A percentile compares a stretch with the other conserved stretches of the same genome.
phyloP scores from a whole-genome alignment of 2,113 vertebrate species.

The Cricetomys ansorgei region DNA sequence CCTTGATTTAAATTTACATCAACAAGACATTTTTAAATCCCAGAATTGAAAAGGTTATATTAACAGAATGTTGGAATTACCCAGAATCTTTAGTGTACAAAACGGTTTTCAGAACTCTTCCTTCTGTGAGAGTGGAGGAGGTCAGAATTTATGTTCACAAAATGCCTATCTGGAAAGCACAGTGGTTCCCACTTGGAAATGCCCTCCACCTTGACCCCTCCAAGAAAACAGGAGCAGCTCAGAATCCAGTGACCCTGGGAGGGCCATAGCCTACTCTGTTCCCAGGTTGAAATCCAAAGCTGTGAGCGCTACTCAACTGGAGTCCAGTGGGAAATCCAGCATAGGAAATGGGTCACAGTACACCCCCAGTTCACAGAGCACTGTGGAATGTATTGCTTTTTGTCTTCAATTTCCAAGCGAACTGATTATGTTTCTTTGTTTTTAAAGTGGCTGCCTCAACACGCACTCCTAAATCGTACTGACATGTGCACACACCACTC shows the following conservation, averaged over 20 bases:
- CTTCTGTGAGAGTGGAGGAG: background rate
- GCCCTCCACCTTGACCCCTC: background rate
- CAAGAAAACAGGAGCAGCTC: background rate
- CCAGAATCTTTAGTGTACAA: conserved; percentile 17
- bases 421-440: background rate
- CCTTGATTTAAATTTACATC: conserved; percentile 45
- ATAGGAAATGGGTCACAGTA: background rate
- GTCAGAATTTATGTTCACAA: background rate
- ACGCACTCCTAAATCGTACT: background rate
- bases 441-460: background rate
- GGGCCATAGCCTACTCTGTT: background rate
- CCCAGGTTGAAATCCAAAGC: background rate
- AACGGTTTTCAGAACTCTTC: conserved; percentile 2
- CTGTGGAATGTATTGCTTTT: background rate
- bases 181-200: background rate
- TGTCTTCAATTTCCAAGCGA: background rate
- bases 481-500: background rate
- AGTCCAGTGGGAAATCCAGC: no score
- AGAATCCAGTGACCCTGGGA: background rate
- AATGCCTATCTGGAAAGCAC: background rate
- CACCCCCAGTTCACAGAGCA: background rate
- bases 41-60: background rate
- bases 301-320: background rate
- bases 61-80: conserved; percentile 10
- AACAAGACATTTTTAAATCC: conserved; percentile 42